A percentile compares a stretch with the other conserved stretches of the same genome.
phyloP scores from a whole-genome alignment of 2,113 vertebrate genomes.

The Ariopsis seemanni region DNA sequence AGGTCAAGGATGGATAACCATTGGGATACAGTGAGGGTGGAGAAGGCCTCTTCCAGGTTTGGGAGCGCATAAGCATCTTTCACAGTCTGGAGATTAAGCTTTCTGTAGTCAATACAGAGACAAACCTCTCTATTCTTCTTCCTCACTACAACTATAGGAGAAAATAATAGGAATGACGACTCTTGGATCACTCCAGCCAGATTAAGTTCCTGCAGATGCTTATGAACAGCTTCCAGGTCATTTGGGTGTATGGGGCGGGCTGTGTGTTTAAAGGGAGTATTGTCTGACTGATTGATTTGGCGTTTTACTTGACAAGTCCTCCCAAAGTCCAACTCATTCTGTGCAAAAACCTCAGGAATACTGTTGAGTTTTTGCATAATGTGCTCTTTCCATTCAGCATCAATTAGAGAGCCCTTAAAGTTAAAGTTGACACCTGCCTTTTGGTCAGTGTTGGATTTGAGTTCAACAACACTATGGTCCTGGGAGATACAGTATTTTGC shows the following conservation, averaged over 20 bases:
- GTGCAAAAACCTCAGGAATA: constrained; percentile 3
- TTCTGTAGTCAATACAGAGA: background rate
- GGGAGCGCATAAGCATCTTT: too few species aligned
- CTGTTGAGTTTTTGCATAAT: background rate
- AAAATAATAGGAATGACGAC: background rate
- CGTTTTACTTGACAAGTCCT: background rate
- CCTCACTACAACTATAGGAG: background rate
- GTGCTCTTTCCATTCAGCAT: background rate
- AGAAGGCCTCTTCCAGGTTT: too few species aligned
- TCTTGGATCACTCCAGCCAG: background rate
- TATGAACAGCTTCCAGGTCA: background rate
- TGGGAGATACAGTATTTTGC: too few species aligned
- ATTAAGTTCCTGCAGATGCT: constrained; percentile 1
- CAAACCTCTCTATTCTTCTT: background rate
- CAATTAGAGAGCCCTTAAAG: background rate
- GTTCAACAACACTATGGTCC: too few species aligned
- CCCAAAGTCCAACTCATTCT: constrained; percentile 3
- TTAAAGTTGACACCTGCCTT: background rate
- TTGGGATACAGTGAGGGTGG: too few species aligned
- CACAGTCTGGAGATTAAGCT: too few species aligned
- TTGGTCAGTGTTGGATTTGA: too few species aligned
- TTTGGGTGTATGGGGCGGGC: background rate
- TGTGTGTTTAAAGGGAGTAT: constrained; percentile 3
- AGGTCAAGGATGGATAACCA: too few species aligned
- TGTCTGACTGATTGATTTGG: background rate